Conservation (phyloP, 2,797 vertebrate genomes). For the Avahi laniger region DNA sequence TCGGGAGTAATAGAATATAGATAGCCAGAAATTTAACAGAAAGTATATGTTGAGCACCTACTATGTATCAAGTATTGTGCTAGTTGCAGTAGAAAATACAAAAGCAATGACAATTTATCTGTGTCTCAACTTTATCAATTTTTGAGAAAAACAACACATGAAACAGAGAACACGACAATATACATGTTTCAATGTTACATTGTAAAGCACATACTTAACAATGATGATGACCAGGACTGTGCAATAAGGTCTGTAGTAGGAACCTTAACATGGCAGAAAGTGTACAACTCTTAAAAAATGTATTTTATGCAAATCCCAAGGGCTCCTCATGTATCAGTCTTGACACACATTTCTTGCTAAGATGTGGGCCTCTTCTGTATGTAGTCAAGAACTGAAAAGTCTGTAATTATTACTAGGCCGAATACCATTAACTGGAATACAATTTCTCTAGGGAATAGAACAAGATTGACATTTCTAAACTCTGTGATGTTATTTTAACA, state of each 20-base stretch:
- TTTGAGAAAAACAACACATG: not conserved
- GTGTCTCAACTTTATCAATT: not conserved
- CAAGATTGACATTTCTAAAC: slow-evolving; percentile 55
- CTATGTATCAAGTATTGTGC: not conserved
- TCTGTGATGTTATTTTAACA: slow-evolving; percentile 49
- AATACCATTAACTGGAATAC: slow-evolving; percentile 54
- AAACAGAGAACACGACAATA: not conserved
- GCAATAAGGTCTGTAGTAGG: not conserved
- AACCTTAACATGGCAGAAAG: not conserved
- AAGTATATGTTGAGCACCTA: not conserved
- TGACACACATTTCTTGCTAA: slow-evolving; percentile 48
- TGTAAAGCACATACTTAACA: not conserved
- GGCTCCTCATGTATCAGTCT: not conserved
- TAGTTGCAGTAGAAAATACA: not conserved
- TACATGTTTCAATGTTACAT: not conserved
- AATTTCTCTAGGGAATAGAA: slow-evolving; percentile 36
- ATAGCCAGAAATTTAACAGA: not conserved
- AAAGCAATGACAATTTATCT: not conserved
- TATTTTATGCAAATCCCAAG: slow-evolving; percentile 46
- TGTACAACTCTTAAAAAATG: not conserved
- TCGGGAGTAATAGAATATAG: not conserved
- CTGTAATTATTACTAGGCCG: slow-evolving; percentile 53
- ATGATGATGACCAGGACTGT: not conserved
- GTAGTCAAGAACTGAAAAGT: slow-evolving; percentile 52
- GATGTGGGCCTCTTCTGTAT: slow-evolving; percentile 51